These are phyloP conservation scores for Turritopsis rubra DNA, from an alignment of 30 jellyfish, hydroid and myxozoan species.

Conservation along the genomic window DNA sequence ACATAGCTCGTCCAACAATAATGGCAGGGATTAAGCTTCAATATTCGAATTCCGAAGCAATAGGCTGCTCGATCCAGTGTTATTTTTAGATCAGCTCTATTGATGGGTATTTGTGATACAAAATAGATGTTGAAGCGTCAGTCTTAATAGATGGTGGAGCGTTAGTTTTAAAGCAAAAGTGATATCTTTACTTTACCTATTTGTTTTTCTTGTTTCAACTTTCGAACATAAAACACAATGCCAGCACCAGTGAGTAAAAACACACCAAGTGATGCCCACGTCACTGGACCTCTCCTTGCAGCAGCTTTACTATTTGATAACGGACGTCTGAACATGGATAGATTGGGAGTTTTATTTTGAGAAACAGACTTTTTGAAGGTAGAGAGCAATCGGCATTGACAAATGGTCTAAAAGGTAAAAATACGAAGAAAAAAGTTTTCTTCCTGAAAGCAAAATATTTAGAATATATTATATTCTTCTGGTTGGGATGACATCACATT, in stretches of 20 bases:
- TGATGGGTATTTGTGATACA: too few relatives aligned
- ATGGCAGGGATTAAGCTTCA: too few relatives aligned
- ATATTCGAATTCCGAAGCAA: too few relatives aligned
- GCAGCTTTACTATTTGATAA: background rate
- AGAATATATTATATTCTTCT: too few relatives aligned
- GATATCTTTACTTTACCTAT: too few relatives aligned
- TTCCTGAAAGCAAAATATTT: background rate
- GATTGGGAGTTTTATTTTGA: background rate
- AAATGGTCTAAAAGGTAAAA: background rate
- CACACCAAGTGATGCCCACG: constrained; percentile 71
- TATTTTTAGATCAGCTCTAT: too few relatives aligned
- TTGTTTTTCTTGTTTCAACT: constrained; percentile 60
- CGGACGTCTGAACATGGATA: background rate
- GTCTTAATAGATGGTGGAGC: too few relatives aligned
- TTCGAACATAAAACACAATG: constrained; percentile 47
- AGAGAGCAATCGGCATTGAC: background rate
- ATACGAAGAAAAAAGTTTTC: background rate
- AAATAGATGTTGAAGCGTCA: too few relatives aligned
- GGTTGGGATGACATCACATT: too few relatives aligned
- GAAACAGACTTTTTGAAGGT: background rate
- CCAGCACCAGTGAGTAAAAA: constrained; percentile 78
- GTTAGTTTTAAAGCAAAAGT: too few relatives aligned
- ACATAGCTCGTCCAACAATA: too few relatives aligned
- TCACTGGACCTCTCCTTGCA: constrained; percentile 56
- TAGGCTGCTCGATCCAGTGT: too few relatives aligned